phyloP scores from a whole-genome alignment of 2,113 vertebrate genomes.

The Pelmatolapia mariae region DNA sequence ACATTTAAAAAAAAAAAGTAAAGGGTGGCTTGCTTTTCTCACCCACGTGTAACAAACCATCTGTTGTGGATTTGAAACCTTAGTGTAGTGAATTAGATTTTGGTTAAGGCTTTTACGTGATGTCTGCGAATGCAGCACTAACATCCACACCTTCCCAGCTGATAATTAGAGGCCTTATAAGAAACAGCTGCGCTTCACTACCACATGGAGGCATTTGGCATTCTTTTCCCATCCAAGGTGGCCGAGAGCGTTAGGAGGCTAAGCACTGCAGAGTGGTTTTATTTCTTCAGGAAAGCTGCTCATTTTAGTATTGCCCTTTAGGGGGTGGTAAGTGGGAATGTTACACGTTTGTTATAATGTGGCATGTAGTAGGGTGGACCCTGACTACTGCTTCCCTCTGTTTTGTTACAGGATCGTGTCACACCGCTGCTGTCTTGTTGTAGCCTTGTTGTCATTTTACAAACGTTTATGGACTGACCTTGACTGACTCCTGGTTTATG shows the following conservation, averaged over 20 bases:
- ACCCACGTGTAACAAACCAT: too few relatives aligned
- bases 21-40: too few relatives aligned
- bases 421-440: background rate
- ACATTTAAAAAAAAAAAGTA: too few relatives aligned
- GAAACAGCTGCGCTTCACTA: too few relatives aligned
- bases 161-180: background rate
- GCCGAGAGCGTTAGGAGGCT: too few relatives aligned
- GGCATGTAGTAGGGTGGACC: background rate
- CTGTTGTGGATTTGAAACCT: too few relatives aligned
- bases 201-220: too few relatives aligned
- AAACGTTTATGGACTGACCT: background rate
- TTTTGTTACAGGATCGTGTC: background rate
- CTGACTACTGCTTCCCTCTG: background rate
- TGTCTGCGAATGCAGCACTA: background rate
- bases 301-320: too few relatives aligned
- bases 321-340: background rate
- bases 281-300: too few relatives aligned
- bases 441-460: background rate
- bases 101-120: background rate
- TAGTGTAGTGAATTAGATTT: background rate
- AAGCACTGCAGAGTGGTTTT: too few relatives aligned
- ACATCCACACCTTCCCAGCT: background rate
- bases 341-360: accelerated
- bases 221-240: too few relatives aligned
- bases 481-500: background rate